Evolutionary conservation across 2,113 vertebrate genomes (phyloP), one percentile per base, ranked within the genome.

Genomic region (Triplophysa rosa): DNA sequence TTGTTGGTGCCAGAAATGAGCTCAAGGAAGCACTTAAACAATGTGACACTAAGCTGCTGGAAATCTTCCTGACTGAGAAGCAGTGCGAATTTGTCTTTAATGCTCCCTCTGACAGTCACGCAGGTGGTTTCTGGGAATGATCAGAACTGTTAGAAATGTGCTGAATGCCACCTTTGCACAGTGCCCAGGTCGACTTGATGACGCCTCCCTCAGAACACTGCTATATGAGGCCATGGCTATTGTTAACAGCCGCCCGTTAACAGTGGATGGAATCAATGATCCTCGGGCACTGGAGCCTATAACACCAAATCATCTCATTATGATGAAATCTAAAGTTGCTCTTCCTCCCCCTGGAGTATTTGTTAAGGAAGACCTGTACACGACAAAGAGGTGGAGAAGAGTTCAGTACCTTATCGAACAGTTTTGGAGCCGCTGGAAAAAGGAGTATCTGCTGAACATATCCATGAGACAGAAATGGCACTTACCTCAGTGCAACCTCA

Each of bases 381-480:
- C 67, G 4, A 69, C 40, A 13, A 69, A 69, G 47, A 47, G 67
- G 23, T 69, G 67, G 67, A 21, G 67, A 14, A 21, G 67, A 29
- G 61, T 63, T 16, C 61, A 63, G 6, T 29, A 63, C 8, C 11
- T 63, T 8, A 29, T 63, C 3, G 45, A 52, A 47, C 67, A 52
- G 45, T 52, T 69, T 52, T 69, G 67, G 67, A 26, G 67, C 23
- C 40, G 45, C 6, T 69, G 67, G 67, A 69, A 69, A 47, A 69
- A 23, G 23, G 67, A 69, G 13, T 69, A 69, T 49, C 40, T 83
- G 4, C 33, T 64, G 21, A 71, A 80, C 40, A 74, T 83, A 40
- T 67, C 69, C 8, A 64, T 58, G 64, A 7, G 78, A 4, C 82
- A 83, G 21, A 80, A 77, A 45, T 83, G 82, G 82, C 78, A 83